Base-by-base conservation (phyloP, 2,888 invertebrate genomes). In the Napeogenes inachia region DNA sequence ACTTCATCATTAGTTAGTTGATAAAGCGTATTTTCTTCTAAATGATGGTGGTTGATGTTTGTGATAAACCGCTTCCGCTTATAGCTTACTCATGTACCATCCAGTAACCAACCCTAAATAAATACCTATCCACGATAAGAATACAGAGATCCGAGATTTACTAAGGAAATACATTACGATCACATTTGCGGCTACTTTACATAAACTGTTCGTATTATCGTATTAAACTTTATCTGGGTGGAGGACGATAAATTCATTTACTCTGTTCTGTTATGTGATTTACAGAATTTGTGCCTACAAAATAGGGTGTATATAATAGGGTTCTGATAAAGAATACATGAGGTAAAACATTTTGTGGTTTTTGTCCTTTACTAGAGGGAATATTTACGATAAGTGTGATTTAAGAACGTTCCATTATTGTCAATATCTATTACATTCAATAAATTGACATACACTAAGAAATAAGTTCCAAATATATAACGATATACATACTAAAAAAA, bases 41-140 rank as follows among this genome's bases (percentile, higher is more conserved):
- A n/a, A 42, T 42, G 10, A 3, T 10, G 3, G 3, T 42, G 12
- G 12, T 42, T 2, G 10, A 42, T 10, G 42, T 42, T 42, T 42
- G 12, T 42, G 3, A 10, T 10, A 12, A 1, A 42, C 12, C 42
- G 42, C 42, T 10, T 10, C 42, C 73, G 69, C 68, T 63, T 8
- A 53, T 65, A 60, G 63, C 65, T 65, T 50, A 73, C 13, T 59
- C 65, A 75, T 76, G 61, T 30, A 60, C 74, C 77, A 70, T 32
- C 64, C 62, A 38, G 70, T 70, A 75, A 74, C 63, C 61, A 70
- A 75, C 71, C 84, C 85, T 84, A 84, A 85, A 81, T 79, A 85
- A 86, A 86, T 81, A 85, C 64, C 69, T 66, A 68, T 62, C 60
- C 74, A 73, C 73, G 68, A 60, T 56, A 68, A 71, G 79, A 78